phyloP scores from a whole-genome alignment of 2,113 vertebrate species.

The Porphyrio hochstetteri region DNA sequence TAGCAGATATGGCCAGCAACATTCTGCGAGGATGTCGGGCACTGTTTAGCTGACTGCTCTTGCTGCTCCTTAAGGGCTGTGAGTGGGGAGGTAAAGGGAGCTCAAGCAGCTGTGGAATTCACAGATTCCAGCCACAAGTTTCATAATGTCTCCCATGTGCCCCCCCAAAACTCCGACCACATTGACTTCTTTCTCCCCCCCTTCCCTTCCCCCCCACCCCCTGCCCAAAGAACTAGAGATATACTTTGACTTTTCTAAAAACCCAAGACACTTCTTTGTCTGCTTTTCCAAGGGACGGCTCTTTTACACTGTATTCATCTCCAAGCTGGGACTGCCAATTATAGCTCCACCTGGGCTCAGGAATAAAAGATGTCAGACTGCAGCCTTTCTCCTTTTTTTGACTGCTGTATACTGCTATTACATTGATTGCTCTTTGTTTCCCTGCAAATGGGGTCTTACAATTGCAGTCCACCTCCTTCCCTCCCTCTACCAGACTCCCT shows the following conservation, averaged over 20 bases:
- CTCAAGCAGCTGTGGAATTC: background rate
- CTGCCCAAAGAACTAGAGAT: background rate
- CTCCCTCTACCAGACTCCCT: conserved; percentile 13
- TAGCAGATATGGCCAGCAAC: background rate
- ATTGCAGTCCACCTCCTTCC: conserved; percentile 39
- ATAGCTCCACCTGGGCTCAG: background rate
- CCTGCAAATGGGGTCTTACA: background rate
- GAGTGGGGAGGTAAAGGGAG: background rate
- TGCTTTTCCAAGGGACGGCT: background rate
- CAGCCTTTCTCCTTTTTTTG: conserved; percentile 43
- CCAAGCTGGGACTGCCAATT: background rate
- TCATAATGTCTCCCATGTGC: background rate
- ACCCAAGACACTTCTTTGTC: conserved; percentile 27
- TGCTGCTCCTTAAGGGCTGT: background rate
- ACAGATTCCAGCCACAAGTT: conserved; percentile 2
- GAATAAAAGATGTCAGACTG: conserved; percentile 36
- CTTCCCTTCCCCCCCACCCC: too few species aligned
- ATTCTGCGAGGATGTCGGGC: background rate
- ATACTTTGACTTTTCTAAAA: conserved; percentile 18
- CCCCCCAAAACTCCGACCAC: background rate
- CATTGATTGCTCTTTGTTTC: conserved; percentile 52
- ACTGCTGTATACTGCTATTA: conserved; percentile 40
- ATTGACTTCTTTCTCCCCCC: background rate
- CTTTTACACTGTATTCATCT: conserved; percentile 15
- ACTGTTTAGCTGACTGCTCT: background rate